A percentile compares a stretch with the other conserved stretches of the same genome.
Conservation (phyloP, 2,888 invertebrate species). For the Cosmia pyralina region DNA sequence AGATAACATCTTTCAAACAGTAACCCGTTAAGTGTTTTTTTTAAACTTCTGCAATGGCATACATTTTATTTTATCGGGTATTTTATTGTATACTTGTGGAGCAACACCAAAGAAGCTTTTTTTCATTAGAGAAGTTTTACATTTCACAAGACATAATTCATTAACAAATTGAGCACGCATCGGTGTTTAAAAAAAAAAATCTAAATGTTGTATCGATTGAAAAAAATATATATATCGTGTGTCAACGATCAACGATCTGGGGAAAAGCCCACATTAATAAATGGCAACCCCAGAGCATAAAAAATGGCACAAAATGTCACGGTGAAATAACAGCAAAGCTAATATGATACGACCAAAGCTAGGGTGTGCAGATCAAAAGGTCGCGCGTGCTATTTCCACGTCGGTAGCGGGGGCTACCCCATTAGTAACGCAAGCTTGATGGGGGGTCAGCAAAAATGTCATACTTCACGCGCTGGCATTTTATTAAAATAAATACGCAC, state of each 20-base stretch:
- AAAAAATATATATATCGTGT: neutral
- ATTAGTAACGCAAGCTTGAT: neutral
- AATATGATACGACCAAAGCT: conserved; percentile 5
- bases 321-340: neutral
- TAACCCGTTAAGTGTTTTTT: too few relatives aligned
- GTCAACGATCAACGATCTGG: neutral
- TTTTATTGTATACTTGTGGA: too few relatives aligned
- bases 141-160: too few relatives aligned
- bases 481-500: neutral
- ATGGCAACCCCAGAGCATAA: conserved; percentile 5
- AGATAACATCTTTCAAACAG: too few relatives aligned
- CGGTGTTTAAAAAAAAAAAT: too few relatives aligned
- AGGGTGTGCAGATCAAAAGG: conserved; percentile 32
- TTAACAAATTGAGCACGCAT: too few relatives aligned
- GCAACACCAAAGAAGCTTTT: too few relatives aligned
- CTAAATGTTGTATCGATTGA: too few relatives aligned
- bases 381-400: conserved; percentile 21
- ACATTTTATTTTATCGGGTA: too few relatives aligned
- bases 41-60: too few relatives aligned
- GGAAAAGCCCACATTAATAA: neutral
- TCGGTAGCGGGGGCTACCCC: neutral
- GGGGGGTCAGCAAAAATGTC: conserved; percentile 24
- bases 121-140: too few relatives aligned
- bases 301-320: conserved; percentile 1
- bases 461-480: neutral